Base-by-base conservation (phyloP, 2,797 vertebrate genomes). In the Spheniscus humboldti region DNA sequence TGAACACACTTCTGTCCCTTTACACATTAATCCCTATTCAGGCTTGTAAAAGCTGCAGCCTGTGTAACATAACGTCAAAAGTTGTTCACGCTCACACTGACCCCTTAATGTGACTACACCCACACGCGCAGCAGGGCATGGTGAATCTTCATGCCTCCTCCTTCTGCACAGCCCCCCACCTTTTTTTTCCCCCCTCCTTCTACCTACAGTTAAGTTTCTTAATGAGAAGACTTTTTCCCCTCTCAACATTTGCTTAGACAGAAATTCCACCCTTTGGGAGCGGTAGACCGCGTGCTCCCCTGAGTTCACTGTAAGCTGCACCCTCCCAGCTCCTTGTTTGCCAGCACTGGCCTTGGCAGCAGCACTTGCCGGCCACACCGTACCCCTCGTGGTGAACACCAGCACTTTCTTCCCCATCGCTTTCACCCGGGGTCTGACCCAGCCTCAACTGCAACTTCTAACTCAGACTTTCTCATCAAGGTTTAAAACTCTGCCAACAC, bases 41-140 rank as follows among this genome's bases (percentile, higher is more conserved):
- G n/a, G 35, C 37, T 64, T 72, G 30, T 28, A 41, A 72, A 68
- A 43, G 15, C 37, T 53, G 37, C 41, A 57, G 67, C n/a, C 41
- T 18, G 1, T 0, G 4, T 15, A 31, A 52, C 4, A 6, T 4
- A 62, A 4, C 5, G 1, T 24, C 63, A 10, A 6, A 50, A 53
- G 24, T 0, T 56, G 33, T 10, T 60, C 18, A 6, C 9, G 27
- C 37, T 33, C 50, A 30, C 13, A 9, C 10, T 5, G 20, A 73
- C 23, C 47, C 33, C 78, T 50, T 16, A 10, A 31, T 0, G 10
- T 35, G 52, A 24, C 45, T 27, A 13, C 22, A 35, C 6, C 28
- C 37, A 17, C 37, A 10, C 0, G 0, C 1, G 2, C 45, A n/a
- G 66, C 67, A 75, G 47, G 9, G 2, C 14, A 2, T 0, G 10